Base-by-base conservation (phyloP, 1,140 invertebrate species). In the Littorina saxatilis region DNA sequence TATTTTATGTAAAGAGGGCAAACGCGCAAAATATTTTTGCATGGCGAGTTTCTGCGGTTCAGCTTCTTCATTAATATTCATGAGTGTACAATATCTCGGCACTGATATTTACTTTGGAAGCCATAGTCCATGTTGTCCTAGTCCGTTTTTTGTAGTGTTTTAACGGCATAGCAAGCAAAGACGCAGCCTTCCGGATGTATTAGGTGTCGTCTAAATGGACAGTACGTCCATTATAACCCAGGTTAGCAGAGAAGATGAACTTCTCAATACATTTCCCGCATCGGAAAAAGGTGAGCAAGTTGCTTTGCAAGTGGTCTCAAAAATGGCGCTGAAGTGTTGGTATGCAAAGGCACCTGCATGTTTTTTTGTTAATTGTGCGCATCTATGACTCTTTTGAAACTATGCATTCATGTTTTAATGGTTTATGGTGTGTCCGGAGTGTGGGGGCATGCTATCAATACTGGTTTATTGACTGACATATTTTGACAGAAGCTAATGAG, bases 181-280 rank as follows among this genome's bases (percentile, higher is more conserved):
- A 90, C 88, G 88, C 87, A 86, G 89, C 85, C 87, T 61, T 84
- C 87, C 83, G 87, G 85, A 84, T 81, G 83, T 81, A 82, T 77
- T 86, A 86, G 83, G 77, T 82, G 77, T 82, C 76, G 81, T 86
- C 95, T 96, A 95, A 96, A 98, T 98, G 97, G 97, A 98, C 96
- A 96, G 96, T 95, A 96, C 97, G 96, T 98, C 97, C 95, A 98
- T 98, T 95, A 98, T 98, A 94, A 97, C 97, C 94, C 97, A 98
- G 95, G 97, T 97, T 94, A 96, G 96, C 94, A 95, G 96, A 94
- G 97, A 98, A 96, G 97, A 98, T 95, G 97, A 98, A 94, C 96
- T 96, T 94, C 95, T 97, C 93, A 97, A 96, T 94, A 97, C 95
- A 94, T 96, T 96, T 94, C 94, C 95, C 92, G 95, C 95, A 93